Conservation (phyloP, 2,113 vertebrate genomes). For the Anoura caudifer region DNA sequence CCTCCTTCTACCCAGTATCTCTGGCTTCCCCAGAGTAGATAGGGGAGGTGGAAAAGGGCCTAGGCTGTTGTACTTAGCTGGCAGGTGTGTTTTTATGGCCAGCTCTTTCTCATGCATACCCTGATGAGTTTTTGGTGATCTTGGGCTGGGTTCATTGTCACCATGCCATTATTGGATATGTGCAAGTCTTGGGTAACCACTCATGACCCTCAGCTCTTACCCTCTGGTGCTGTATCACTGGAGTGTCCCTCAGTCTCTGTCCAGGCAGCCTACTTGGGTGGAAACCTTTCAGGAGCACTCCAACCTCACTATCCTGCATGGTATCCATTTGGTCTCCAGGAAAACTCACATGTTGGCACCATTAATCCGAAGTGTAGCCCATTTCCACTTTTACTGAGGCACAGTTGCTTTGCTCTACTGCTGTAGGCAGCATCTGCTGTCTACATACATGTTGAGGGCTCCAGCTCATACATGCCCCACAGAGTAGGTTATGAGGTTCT, state of each 20-base stretch:
- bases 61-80: not conserved
- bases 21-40: not conserved
- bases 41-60: not conserved
- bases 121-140: not conserved
- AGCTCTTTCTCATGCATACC: not conserved
- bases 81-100: not conserved
- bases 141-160: not conserved
- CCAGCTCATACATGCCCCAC: not conserved
- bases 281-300: not conserved
- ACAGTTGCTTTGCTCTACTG: not conserved
- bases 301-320: not conserved
- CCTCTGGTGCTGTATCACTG: not conserved
- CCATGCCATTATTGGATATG: not conserved
- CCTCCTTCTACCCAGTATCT: not conserved
- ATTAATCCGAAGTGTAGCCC: not conserved
- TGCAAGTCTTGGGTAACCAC: not conserved
- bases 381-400: not conserved
- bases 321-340: not conserved
- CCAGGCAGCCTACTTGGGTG: not conserved
- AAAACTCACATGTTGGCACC: not conserved
- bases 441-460: not conserved
- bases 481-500: not conserved
- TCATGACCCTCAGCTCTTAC: not conserved
- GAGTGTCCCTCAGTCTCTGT: not conserved
- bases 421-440: not conserved